phyloP scores from a whole-genome alignment of 2,888 invertebrate genomes.

The Strigamia maritima region DNA sequence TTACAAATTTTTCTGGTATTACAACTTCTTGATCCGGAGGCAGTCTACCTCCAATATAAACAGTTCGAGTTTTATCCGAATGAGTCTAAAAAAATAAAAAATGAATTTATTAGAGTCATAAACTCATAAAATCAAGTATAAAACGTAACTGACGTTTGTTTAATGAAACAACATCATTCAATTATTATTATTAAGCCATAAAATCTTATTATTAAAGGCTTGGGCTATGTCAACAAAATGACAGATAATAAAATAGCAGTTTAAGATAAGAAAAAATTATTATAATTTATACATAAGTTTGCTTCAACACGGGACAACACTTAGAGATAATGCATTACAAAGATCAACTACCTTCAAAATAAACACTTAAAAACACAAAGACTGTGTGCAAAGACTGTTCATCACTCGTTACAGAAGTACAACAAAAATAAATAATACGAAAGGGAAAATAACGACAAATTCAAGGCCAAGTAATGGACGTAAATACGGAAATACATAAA shows the following conservation, averaged over 20 bases:
- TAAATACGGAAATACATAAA: not conserved
- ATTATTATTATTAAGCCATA: not conserved
- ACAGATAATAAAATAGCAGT: not conserved
- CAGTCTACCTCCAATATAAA: slow-evolving; percentile 23
- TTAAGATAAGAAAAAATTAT: not conserved
- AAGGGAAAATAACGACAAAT: not conserved
- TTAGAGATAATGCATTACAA: not conserved
- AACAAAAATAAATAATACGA: not conserved
- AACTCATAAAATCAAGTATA: not conserved
- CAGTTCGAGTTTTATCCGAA: not conserved
- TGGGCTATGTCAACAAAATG: not conserved
- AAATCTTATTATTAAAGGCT: too few species aligned
- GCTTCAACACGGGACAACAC: not conserved
- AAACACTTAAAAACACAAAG: not conserved
- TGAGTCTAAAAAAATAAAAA: not conserved
- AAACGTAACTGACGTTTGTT: not conserved
- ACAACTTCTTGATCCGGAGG: slow-evolving; percentile 35
- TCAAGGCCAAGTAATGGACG: not conserved
- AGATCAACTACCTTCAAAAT: not conserved
- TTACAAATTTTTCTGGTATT: slow-evolving; percentile 48
- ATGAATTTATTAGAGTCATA: not conserved
- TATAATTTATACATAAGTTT: not conserved
- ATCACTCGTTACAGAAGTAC: not conserved
- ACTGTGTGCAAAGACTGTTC: too few species aligned
- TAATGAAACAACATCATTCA: not conserved